Conservation (phyloP, 2,113 vertebrate genomes). For the Cheirogaleus medius region DNA sequence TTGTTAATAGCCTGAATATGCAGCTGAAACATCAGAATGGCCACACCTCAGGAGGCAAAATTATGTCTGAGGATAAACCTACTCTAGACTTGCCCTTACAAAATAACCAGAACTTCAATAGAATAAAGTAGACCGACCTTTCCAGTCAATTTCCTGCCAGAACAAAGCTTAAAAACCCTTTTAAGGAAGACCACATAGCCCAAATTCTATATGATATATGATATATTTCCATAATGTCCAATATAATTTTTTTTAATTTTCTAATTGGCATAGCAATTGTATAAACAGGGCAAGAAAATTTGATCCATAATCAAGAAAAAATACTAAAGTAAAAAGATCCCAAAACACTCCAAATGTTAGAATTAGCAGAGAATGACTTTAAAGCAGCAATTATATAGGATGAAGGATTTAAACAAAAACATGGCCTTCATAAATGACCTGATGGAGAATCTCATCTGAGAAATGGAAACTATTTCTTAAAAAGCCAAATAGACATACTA, state of each 20-base stretch:
- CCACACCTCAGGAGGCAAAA: not conserved
- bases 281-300: not conserved
- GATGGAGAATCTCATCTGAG: not conserved
- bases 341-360: not conserved
- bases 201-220: not conserved
- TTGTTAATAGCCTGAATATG: not conserved
- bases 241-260: not conserved
- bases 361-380: constrained; percentile 1
- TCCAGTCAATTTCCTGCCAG: not conserved
- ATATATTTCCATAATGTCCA: not conserved
- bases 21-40: not conserved
- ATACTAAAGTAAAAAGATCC: not conserved
- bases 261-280: not conserved
- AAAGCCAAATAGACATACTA: not conserved
- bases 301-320: not conserved
- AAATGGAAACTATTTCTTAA: not conserved
- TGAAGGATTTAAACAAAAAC: not conserved
- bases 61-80: not conserved
- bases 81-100: not conserved
- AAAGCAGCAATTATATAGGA: not conserved
- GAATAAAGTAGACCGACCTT: not conserved
- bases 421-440: not conserved
- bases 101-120: not conserved
- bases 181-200: not conserved
- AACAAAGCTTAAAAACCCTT: not conserved